These are phyloP conservation scores for Willisornis vidua DNA, from an alignment of 2,113 vertebrate species.

Conservation along the genomic window DNA sequence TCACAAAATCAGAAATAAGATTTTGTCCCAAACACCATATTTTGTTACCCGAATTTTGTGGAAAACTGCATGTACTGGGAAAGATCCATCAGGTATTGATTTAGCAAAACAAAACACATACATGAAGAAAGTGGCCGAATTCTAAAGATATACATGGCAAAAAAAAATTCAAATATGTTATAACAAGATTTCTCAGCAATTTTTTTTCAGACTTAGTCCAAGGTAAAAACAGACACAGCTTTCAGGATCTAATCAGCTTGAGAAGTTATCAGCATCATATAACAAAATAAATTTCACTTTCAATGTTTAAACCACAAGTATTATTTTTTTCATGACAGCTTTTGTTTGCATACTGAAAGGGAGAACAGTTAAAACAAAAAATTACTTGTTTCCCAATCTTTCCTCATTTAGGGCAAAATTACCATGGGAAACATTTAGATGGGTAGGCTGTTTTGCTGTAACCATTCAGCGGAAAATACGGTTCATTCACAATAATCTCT, in stretches of 20 bases:
- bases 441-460: background rate
- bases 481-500: constrained; percentile 49
- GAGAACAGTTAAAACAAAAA: background rate
- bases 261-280: background rate
- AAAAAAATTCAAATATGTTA: background rate
- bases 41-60: background rate
- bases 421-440: constrained; percentile 10
- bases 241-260: background rate
- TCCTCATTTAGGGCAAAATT: background rate
- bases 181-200: background rate
- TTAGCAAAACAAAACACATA: background rate
- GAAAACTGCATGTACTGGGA: background rate
- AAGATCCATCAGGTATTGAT: background rate
- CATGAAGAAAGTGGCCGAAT: background rate
- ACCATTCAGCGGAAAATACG: background rate
- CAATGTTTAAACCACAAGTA: background rate
- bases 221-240: background rate
- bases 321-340: background rate
- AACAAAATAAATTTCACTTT: background rate
- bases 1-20: background rate
- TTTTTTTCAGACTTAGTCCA: background rate
- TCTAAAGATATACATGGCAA: background rate
- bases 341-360: background rate
- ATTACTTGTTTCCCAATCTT: background rate
- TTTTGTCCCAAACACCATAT: background rate